These are phyloP conservation scores for Radopholus similis DNA, from an alignment of 1,140 invertebrate species.

Conservation along the genomic window DNA sequence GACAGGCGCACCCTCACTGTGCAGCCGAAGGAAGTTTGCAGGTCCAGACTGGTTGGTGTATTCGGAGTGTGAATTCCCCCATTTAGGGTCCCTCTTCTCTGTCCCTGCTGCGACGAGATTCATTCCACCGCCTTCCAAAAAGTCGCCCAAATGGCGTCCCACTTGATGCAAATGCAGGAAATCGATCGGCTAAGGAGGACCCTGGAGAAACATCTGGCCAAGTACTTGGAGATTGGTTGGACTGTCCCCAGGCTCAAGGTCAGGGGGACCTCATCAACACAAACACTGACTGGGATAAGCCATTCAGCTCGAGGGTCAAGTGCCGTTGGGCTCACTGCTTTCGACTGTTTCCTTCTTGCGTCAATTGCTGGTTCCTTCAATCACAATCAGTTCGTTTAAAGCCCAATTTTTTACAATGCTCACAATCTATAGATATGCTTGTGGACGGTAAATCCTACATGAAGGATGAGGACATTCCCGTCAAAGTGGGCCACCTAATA, in stretches of 20 bases:
- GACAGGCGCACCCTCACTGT: constrained; percentile 42
- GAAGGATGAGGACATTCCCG: constrained; percentile 10
- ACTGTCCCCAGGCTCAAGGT: constrained; percentile 40
- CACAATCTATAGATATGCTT: not conserved
- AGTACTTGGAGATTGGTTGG: constrained; percentile 57
- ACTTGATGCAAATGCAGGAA: constrained; percentile 58
- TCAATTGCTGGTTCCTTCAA: constrained; percentile 52
- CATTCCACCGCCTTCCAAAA: constrained; percentile 41
- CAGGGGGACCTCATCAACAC: not conserved
- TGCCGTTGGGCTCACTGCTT: constrained; percentile 55
- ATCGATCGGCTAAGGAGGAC: constrained; percentile 47
- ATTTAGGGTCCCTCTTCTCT: constrained; percentile 53
- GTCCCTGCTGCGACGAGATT: constrained; percentile 55
- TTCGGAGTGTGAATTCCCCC: constrained; percentile 14
- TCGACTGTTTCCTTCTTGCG: constrained; percentile 58
- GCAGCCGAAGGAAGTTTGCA: constrained; percentile 54
- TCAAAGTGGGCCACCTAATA: constrained; percentile 25
- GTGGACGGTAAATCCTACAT: not conserved
- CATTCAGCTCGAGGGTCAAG: constrained; percentile 48
- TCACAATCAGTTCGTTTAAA: constrained; percentile 47
- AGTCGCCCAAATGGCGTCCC: constrained; percentile 47
- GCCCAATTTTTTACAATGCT: not conserved
- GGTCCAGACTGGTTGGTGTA: too few relatives aligned
- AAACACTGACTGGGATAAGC: not conserved
- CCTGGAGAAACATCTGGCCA: constrained; percentile 50